Evolutionary conservation across 2,888 invertebrate species (phyloP).

Genomic region (Amblyteles armatorius): DNA sequence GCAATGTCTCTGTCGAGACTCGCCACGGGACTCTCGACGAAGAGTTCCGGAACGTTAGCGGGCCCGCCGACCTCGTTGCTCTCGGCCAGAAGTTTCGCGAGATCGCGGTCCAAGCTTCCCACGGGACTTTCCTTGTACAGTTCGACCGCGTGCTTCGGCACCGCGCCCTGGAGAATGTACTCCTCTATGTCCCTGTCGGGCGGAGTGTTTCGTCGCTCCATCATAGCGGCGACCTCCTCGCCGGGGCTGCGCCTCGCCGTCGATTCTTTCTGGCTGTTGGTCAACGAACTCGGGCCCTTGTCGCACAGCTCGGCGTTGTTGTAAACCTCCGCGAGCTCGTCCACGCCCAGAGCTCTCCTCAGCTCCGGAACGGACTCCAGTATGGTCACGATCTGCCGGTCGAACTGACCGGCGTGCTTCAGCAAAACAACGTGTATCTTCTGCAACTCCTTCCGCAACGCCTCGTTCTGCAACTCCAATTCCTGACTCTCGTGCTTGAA

Average conservation of each 20-base stretch:
- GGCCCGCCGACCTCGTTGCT: conserved; percentile 65
- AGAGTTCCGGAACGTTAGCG: conserved; percentile 44
- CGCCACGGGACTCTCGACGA: conserved; percentile 73
- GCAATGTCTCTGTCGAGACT: conserved; percentile 80
- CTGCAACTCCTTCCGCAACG: conserved; percentile 92
- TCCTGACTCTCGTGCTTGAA: conserved; percentile 93
- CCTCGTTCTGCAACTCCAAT: conserved; percentile 91
- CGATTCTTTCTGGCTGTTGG: conserved; percentile 69
- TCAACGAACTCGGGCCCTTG: conserved; percentile 56
- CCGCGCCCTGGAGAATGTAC: conserved; percentile 88
- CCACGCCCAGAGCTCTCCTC: conserved; percentile 78
- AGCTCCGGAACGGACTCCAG: conserved; percentile 81
- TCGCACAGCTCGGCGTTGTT: conserved; percentile 77
- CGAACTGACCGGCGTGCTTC: conserved; percentile 90
- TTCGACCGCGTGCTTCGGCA: conserved; percentile 87
- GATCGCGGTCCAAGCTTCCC: conserved; percentile 79
- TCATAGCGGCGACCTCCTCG: conserved; percentile 71
- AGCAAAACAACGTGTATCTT: conserved; percentile 89
- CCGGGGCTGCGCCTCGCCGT: conserved; percentile 69
- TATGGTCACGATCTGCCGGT: conserved; percentile 84
- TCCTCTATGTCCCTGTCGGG: conserved; percentile 86
- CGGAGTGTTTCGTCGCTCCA: conserved; percentile 65
- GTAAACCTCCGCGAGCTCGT: conserved; percentile 79
- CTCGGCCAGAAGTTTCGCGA: conserved; percentile 75
- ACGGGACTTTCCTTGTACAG: conserved; percentile 82